Percentiles rank a stretch among this genome's conserved stretches.
Evolutionary conservation across 2,888 invertebrate genomes (phyloP).

Genomic region (Mesodorylaimus sp.): DNA sequence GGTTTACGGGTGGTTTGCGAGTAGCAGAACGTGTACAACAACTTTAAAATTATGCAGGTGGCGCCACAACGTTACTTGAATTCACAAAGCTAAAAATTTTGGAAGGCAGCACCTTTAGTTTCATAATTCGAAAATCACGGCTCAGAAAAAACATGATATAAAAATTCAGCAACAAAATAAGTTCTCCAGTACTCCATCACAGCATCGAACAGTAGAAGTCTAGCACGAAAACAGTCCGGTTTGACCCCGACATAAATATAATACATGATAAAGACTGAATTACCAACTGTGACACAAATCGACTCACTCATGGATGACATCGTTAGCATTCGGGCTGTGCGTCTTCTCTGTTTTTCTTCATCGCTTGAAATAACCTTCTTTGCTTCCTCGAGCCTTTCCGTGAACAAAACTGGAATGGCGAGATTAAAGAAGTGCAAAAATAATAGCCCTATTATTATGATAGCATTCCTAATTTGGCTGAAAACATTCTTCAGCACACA

Average conservation of each 20-base stretch:
- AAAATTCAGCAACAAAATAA: not conserved
- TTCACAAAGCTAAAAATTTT: too few species aligned
- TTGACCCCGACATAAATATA: not conserved
- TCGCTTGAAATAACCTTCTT: not conserved
- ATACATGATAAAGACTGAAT: not conserved
- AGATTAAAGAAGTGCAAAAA: not conserved
- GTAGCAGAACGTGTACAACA: too few species aligned
- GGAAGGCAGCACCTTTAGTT: not conserved
- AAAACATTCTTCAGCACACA: not conserved
- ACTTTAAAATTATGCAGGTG: too few species aligned
- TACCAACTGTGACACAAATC: not conserved
- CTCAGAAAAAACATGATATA: not conserved
- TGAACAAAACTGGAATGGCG: not conserved
- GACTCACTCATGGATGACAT: not conserved
- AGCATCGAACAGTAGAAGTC: not conserved
- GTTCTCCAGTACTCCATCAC: not conserved
- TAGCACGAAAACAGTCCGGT: not conserved
- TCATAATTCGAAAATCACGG: slow-evolving; percentile 4
- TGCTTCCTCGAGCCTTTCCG: not conserved
- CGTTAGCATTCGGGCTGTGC: not conserved
- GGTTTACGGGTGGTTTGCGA: too few species aligned
- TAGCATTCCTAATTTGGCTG: not conserved
- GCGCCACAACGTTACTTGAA: too few species aligned
- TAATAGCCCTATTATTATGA: not conserved
- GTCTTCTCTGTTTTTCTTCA: not conserved